Evolutionary conservation across 2,888 invertebrate species (phyloP).

Genomic region (Girardia tigrina): DNA sequence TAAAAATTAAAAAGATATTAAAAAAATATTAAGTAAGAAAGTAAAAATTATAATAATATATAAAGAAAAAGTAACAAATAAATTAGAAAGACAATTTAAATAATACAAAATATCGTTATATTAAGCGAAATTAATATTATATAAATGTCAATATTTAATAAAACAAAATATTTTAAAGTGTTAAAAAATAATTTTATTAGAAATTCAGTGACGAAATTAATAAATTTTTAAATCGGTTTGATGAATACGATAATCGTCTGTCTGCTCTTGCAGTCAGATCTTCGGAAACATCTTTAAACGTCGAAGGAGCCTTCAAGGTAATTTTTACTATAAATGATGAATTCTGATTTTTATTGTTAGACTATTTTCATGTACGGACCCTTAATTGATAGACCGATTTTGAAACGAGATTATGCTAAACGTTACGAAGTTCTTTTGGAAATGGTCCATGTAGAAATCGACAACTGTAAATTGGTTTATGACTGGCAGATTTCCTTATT

Average conservation of each 20-base stretch:
- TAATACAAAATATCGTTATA: too few relatives aligned
- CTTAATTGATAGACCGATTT: slow-evolving; percentile 28
- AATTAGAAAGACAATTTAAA: too few relatives aligned
- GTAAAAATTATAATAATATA: not conserved
- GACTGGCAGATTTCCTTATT: slow-evolving; percentile 6
- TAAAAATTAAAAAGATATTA: too few relatives aligned
- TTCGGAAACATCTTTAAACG: slow-evolving; percentile 25
- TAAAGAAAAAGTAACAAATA: too few relatives aligned
- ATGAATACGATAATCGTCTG: slow-evolving; percentile 28
- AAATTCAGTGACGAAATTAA: slow-evolving; percentile 27
- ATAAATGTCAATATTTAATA: too few relatives aligned
- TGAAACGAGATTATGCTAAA: not conserved
- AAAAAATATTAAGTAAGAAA: not conserved
- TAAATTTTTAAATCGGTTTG: slow-evolving; percentile 30
- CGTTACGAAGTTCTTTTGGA: slow-evolving; percentile 12
- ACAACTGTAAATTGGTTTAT: slow-evolving; percentile 33
- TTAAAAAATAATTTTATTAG: not conserved
- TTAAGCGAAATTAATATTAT: too few relatives aligned
- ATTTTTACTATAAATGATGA: too few relatives aligned
- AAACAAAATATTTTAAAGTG: too few relatives aligned
- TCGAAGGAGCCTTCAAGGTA: slow-evolving; percentile 8
- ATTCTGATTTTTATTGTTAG: not conserved
- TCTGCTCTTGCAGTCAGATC: slow-evolving; percentile 14
- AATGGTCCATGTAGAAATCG: slow-evolving; percentile 33
- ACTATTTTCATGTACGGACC: slow-evolving; percentile 30